These are phyloP conservation scores for Schizopygopsis malacanthus DNA, from an alignment of 2,797 vertebrate genomes.

Conservation along the genomic window DNA sequence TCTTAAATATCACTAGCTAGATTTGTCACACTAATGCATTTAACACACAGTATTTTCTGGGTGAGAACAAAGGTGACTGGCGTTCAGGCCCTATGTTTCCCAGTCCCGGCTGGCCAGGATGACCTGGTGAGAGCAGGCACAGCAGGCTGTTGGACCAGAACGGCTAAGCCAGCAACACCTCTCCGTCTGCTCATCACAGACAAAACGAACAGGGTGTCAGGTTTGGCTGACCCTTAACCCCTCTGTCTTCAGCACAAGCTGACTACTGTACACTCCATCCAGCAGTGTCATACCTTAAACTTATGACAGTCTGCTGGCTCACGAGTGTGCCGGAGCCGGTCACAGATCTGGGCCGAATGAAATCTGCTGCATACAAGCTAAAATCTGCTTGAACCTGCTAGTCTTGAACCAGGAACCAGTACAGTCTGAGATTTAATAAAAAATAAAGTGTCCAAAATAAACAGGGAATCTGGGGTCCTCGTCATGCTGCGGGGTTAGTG, in stretches of 20 bases:
- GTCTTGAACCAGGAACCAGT: background rate
- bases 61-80: conserved; percentile 13
- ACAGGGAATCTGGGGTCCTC: too few relatives aligned
- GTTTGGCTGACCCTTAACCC: conserved; percentile 6
- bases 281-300: background rate
- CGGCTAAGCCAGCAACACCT: conserved; percentile 18
- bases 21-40: conserved; percentile 41
- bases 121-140: conserved; percentile 10
- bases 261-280: background rate
- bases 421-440: too few relatives aligned
- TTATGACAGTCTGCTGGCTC: background rate
- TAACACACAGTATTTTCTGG: background rate
- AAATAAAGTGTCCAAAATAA: too few relatives aligned
- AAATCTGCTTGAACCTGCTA: background rate
- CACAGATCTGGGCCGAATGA: background rate
- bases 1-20: background rate
- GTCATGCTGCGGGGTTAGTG: too few relatives aligned
- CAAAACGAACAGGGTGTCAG: conserved; percentile 2
- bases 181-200: conserved; percentile 19
- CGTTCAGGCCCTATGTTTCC: background rate
- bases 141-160: conserved; percentile 1
- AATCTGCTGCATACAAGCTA: background rate
- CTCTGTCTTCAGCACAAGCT: background rate
- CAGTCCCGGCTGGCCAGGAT: background rate
- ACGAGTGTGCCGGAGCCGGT: background rate